phyloP scores from a whole-genome alignment of 2,113 vertebrate species.

The Salvator merianae region DNA sequence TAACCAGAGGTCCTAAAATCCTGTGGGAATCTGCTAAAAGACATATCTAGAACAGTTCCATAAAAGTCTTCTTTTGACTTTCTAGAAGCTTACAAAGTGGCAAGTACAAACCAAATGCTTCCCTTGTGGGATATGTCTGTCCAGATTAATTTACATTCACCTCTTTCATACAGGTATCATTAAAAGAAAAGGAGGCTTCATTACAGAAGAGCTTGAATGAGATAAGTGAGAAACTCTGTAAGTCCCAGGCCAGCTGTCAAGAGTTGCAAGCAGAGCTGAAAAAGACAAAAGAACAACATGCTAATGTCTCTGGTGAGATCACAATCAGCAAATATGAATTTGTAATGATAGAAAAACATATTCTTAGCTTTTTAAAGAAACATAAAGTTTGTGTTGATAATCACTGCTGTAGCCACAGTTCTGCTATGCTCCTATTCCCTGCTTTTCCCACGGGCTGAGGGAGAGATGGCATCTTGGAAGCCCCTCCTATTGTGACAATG shows the following conservation, averaged over 20 bases:
- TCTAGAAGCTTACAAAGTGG: neutral
- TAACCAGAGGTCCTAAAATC: no score
- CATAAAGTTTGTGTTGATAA: neutral
- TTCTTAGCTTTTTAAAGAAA: neutral
- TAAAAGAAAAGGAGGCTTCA: slow-evolving; percentile 78
- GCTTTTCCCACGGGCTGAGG: no score
- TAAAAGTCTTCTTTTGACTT: neutral
- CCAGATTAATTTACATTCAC: accelerated
- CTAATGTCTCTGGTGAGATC: slow-evolving; percentile 78
- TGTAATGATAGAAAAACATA: neutral
- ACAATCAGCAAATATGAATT: no score
- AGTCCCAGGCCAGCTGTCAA: slow-evolving; percentile 79
- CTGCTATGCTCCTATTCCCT: no score
- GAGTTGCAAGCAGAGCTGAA: slow-evolving; percentile 80
- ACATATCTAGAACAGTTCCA: no score
- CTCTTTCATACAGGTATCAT: slow-evolving; percentile 73
- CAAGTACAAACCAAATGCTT: no score
- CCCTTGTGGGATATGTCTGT: neutral
- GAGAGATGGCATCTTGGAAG: no score
- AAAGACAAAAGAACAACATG: slow-evolving; percentile 82
- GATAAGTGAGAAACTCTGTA: slow-evolving; percentile 86
- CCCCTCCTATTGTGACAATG: no score
- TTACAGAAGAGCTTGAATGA: slow-evolving; percentile 88
- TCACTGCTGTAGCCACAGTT: no score
- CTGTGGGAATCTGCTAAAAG: no score